Base-by-base conservation (phyloP, 2,888 invertebrate genomes). In the Stratiomys singularior region DNA sequence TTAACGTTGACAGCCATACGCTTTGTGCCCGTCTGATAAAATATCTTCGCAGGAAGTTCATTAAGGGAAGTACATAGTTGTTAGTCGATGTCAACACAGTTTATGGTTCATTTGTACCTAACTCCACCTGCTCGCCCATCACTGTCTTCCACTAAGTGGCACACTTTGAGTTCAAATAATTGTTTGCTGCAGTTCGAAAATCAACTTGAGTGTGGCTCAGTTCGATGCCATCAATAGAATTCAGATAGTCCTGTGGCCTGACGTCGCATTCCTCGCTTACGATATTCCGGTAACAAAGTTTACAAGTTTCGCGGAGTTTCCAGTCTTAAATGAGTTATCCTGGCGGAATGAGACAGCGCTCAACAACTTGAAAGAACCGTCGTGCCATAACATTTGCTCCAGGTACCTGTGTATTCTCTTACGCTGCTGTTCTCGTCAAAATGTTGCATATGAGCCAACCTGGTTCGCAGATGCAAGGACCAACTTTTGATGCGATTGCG, bases 31-130 rank as follows among this genome's bases (percentile, higher is more conserved):
- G 11, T 47, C 69, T 47, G 69, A 25, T 47, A 30, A 18, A 21
- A 56, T 30, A 46, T 56, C 72, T 56, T 72, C 21, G 23, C 28
- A 18, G 28, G 56, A 72, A 72, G 72, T 72, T 72, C 72, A 72
- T 72, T 72, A 72, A 23, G 5, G 11, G 30, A 52, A 56, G 30
- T 72, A 46, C 47, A 30, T 30, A 47, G 28, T 30, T 64, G 67
- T 28, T 72, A 25, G 72, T 21, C 11, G 44, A 44, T 67, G 67
- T 67, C 67, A 46, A 15, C 67, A 67, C 11, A 56, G 72, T 72
- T 72, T 56, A 56, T 30, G 69, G 25, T 69, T 47, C 69, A 47
- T 72, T 56, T 56, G 30, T 13, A 7, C 18, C 13, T 18, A 18
- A 21, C 56, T 30, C 27, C 46, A 69, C n/a, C 69, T 15, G 46